phyloP scores from a whole-genome alignment of 2,888 invertebrate genomes.

The Mayetiola destructor region DNA sequence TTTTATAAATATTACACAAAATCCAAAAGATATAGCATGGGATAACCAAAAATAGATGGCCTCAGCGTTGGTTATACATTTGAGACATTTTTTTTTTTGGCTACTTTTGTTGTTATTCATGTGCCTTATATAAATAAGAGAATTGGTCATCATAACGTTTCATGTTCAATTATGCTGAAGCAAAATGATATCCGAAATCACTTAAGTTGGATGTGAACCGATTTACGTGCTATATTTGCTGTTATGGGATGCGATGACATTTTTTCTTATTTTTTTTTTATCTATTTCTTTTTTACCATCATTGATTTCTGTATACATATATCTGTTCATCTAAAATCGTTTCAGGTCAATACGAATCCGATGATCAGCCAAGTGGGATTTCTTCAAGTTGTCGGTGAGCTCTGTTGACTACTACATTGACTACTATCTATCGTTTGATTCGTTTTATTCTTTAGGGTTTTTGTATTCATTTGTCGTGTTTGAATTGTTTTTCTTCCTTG shows the following conservation, averaged over 20 bases:
- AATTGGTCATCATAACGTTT: conserved; percentile 12
- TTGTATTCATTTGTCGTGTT: too few species aligned
- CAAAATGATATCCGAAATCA: conserved; percentile 10
- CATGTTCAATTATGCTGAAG: conserved; percentile 5
- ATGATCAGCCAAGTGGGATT: conserved; percentile 93
- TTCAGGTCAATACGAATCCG: conserved; percentile 68
- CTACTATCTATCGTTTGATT: too few species aligned
- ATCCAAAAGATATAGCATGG: too few species aligned
- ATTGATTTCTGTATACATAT: not conserved
- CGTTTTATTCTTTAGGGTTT: too few species aligned
- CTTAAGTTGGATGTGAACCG: not conserved
- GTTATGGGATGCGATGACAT: too few species aligned
- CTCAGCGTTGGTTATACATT: too few species aligned
- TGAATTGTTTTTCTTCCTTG: too few species aligned
- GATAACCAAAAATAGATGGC: too few species aligned
- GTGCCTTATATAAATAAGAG: not conserved
- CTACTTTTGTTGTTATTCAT: not conserved
- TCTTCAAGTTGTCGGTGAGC: conserved; percentile 81
- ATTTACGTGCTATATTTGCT: not conserved
- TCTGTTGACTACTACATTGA: too few species aligned
- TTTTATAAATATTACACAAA: too few species aligned
- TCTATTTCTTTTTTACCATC: not conserved
- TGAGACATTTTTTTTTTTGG: too few species aligned
- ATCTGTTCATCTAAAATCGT: too few species aligned
- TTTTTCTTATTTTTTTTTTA: not conserved